Percentiles rank a stretch among this genome's conserved stretches.
Evolutionary conservation across 2,113 vertebrate genomes (phyloP).

Genomic region (Sakesphorus luctuosus): DNA sequence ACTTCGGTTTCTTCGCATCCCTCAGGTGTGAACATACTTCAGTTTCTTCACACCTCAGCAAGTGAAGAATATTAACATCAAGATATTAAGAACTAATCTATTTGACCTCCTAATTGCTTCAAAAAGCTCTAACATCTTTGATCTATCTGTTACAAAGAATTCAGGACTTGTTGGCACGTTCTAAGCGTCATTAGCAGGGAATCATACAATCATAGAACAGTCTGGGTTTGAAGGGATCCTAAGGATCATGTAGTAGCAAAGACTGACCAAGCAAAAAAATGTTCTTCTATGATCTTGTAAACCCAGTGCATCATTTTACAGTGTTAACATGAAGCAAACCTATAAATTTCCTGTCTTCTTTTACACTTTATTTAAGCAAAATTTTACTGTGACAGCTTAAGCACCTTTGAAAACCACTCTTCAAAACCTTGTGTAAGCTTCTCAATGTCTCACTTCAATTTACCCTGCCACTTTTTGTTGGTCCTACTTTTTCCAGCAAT

Average conservation of each 20-base stretch:
- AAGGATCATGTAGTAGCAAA: neutral
- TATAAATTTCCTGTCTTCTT: neutral
- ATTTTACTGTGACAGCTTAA: neutral
- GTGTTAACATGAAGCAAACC: neutral
- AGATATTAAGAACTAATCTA: neutral
- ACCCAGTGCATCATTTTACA: neutral
- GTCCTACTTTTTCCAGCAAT: neutral
- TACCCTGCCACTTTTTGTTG: neutral
- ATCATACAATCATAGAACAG: neutral
- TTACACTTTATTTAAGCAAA: neutral
- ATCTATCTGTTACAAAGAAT: neutral
- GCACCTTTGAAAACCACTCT: neutral
- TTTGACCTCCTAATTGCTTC: neutral
- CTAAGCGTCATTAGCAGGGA: neutral
- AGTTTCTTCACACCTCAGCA: fast-evolving
- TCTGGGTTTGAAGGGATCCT: neutral
- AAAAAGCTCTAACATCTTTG: neutral
- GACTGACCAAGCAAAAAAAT: neutral
- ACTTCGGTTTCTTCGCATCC: neutral
- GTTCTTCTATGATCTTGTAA: neutral
- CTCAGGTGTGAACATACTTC: neutral
- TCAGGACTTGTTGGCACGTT: neutral
- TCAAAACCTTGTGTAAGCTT: neutral
- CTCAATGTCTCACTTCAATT: neutral
- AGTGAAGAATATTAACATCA: neutral